Percentiles rank a stretch among this genome's conserved stretches.
Conservation (phyloP, 2,113 vertebrate species). For the Oncorhynchus keta region DNA sequence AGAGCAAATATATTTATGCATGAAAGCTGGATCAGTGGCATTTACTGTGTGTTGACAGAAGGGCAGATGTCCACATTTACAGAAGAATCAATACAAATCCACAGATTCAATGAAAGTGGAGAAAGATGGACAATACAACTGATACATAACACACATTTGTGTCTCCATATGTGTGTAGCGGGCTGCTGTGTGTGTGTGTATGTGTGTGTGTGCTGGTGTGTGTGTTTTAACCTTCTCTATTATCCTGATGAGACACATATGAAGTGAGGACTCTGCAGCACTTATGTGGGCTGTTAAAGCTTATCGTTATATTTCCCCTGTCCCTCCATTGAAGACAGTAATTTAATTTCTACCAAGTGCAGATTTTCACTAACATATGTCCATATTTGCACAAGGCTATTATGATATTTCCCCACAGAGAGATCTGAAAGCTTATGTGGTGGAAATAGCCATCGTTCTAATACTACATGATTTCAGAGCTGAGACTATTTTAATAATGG, state of each 20-base stretch:
- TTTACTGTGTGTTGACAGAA: constrained; percentile 17
- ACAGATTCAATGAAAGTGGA: constrained; percentile 36
- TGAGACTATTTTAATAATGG: constrained; percentile 47
- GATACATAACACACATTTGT: constrained; percentile 10
- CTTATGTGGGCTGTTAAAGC: constrained; percentile 29
- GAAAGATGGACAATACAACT: constrained; percentile 42
- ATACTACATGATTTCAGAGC: constrained; percentile 34
- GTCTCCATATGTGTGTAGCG: constrained; percentile 19
- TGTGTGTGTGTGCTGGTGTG: constrained; percentile 22
- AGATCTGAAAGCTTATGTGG: constrained; percentile 45
- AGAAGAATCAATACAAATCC: constrained; percentile 32
- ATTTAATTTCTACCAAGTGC: constrained; percentile 45
- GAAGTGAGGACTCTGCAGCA: constrained; percentile 33
- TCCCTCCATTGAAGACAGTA: constrained; percentile 33
- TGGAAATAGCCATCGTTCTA: constrained; percentile 50
- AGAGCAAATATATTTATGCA: too few species aligned
- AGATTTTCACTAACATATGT: constrained; percentile 48
- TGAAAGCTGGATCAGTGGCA: too few species aligned
- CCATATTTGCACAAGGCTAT: constrained; percentile 55
- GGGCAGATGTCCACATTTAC: constrained; percentile 27
- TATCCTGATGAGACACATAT: constrained; percentile 27
- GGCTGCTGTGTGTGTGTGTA: constrained; percentile 12
- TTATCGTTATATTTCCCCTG: constrained; percentile 45
- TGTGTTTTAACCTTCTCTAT: constrained; percentile 23
- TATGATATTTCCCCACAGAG: constrained; percentile 47